Percentiles rank a stretch among this genome's conserved stretches.
Evolutionary conservation across 2,797 vertebrate species (phyloP).

Genomic region (Yasuhikotakia modesta): DNA sequence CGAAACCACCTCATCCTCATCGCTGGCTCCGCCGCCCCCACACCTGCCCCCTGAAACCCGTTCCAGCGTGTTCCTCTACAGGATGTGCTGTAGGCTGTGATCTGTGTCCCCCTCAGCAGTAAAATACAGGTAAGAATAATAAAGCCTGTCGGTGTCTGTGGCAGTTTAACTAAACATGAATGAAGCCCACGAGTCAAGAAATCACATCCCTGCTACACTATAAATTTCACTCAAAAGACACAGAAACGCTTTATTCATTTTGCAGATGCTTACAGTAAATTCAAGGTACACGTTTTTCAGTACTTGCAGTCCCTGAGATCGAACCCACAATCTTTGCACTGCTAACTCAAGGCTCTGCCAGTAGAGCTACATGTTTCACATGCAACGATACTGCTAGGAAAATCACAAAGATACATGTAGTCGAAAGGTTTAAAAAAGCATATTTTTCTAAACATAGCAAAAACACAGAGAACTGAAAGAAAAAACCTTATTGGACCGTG

Average conservation of each 20-base stretch:
- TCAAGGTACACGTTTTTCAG: too few relatives aligned
- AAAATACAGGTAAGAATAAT: conserved; percentile 42
- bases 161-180: conserved; percentile 50
- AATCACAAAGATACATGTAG: conserved; percentile 27
- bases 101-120: conserved; percentile 48
- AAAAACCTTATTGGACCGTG: too few relatives aligned
- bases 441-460: conserved; percentile 44
- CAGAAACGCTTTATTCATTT: background rate
- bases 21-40: conserved; percentile 5
- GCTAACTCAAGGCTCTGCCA: too few relatives aligned
- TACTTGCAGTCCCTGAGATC: too few relatives aligned
- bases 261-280: too few relatives aligned
- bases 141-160: conserved; percentile 25
- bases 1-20: background rate
- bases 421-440: conserved; percentile 44
- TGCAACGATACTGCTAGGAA: conserved; percentile 9
- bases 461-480: conserved; percentile 39
- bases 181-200: conserved; percentile 32
- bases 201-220: conserved; percentile 41
- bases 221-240: conserved; percentile 9
- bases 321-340: too few relatives aligned
- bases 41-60: conserved; percentile 35
- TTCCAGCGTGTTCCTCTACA: conserved; percentile 30
- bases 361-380: conserved; percentile 1
- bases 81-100: conserved; percentile 38